phyloP scores from a whole-genome alignment of 1,140 invertebrate genomes.

The Nylanderia fulva region DNA sequence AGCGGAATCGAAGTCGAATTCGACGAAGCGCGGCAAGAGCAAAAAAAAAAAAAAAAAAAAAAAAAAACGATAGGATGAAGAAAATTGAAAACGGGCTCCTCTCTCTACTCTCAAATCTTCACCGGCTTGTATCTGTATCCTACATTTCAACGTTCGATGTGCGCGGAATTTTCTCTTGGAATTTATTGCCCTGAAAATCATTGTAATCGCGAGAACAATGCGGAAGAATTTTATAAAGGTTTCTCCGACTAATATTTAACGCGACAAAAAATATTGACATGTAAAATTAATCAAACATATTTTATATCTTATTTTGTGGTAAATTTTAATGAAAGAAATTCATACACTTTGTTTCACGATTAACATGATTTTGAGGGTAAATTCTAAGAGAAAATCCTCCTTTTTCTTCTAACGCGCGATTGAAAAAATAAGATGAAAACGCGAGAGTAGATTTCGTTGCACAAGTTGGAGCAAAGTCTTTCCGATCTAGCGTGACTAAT shows the following conservation, averaged over 20 bases:
- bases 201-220: no score
- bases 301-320: no score
- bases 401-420: background rate
- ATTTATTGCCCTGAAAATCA: no score
- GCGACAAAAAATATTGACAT: no score
- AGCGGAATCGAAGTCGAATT: constrained; percentile 74
- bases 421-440: background rate
- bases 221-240: no score
- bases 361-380: no score
- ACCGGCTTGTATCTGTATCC: background rate
- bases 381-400: background rate
- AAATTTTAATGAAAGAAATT: no score
- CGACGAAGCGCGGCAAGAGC: constrained; percentile 58
- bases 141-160: background rate
- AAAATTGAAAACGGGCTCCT: background rate
- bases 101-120: background rate
- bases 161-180: no score
- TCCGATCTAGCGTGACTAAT: constrained; percentile 9
- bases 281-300: no score
- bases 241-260: no score
- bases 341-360: no score
- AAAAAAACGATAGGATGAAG: constrained; percentile 2
- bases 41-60: constrained; percentile 25
- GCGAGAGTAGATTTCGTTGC: background rate
- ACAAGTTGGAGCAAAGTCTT: background rate